Evolutionary conservation across 92 coral and sea anemone genomes (phyloP).

Genomic region (Epizoanthus fatuus): DNA sequence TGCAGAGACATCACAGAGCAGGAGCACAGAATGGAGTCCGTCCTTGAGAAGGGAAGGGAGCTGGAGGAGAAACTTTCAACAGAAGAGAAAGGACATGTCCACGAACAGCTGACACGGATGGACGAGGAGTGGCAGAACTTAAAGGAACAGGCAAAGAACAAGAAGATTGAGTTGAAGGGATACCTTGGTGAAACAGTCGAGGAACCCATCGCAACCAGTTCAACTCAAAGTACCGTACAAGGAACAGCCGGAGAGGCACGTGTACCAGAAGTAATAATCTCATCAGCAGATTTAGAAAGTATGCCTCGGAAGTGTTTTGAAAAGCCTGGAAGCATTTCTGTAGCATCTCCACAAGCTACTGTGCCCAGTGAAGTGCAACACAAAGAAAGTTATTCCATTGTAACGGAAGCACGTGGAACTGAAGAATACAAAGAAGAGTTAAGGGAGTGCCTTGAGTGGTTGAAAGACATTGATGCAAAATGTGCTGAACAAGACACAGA

Average conservation of each 20-base stretch:
- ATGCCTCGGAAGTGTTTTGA: background rate
- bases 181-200: constrained; percentile 68
- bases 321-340: background rate
- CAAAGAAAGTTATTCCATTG: constrained; percentile 9
- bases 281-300: background rate
- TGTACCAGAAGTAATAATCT: background rate
- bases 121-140: constrained; percentile 89
- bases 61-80: constrained; percentile 77
- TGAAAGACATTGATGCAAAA: constrained; percentile 42
- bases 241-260: background rate
- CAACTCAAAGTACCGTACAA: background rate
- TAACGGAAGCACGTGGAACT: constrained; percentile 18
- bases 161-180: constrained; percentile 75
- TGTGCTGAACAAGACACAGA: constrained; percentile 43
- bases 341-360: background rate
- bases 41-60: constrained; percentile 78
- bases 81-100: constrained; percentile 74
- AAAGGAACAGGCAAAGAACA: constrained; percentile 84
- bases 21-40: constrained; percentile 63
- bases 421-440: constrained; percentile 44
- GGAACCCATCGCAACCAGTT: background rate
- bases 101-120: constrained; percentile 89
- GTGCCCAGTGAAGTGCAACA: background rate
- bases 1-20: constrained; percentile 70
- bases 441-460: constrained; percentile 48